Evolutionary conservation across 2,888 invertebrate genomes (phyloP).

Genomic region (Athalia rosae): DNA sequence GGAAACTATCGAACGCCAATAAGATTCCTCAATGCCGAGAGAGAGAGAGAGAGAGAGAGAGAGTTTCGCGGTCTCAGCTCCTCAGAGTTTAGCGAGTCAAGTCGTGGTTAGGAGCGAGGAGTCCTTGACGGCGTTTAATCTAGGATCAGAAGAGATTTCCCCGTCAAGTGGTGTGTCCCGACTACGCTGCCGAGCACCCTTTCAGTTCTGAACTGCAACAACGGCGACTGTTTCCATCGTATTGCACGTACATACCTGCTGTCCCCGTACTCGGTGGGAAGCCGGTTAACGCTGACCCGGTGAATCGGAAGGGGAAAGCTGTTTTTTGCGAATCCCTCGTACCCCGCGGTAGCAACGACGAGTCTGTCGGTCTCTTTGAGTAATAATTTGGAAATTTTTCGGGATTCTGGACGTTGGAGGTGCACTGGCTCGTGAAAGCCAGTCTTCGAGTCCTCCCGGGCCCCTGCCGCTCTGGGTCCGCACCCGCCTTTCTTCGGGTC

Average conservation of each 20-base stretch:
- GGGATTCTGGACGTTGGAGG: conserved; percentile 11
- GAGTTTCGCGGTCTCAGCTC: background rate
- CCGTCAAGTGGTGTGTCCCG: conserved; percentile 16
- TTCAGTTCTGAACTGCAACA: conserved; percentile 11
- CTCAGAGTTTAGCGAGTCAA: conserved; percentile 14
- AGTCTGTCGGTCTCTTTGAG: conserved; percentile 39
- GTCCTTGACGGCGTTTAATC: conserved; percentile 33
- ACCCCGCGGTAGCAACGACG: conserved; percentile 52
- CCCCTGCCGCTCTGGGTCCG: conserved; percentile 50
- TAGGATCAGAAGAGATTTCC: conserved; percentile 40
- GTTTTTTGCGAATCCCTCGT: conserved; percentile 62
- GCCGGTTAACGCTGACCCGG: background rate
- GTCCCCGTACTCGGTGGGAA: no score
- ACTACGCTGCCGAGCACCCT: background rate
- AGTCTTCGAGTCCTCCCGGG: conserved; percentile 67
- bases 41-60: no score
- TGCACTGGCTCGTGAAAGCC: conserved; percentile 72
- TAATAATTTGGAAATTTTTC: conserved; percentile 38
- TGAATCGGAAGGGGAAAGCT: background rate
- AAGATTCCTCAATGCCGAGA: no score
- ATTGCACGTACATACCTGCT: no score
- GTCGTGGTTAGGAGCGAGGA: conserved; percentile 1
- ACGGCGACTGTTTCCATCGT: background rate
- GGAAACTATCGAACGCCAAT: no score
- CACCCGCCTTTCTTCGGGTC: conserved; percentile 22